These are phyloP conservation scores for Venustoraphidia nigricollis DNA, from an alignment of 2,888 invertebrate genomes.

Conservation along the genomic window DNA sequence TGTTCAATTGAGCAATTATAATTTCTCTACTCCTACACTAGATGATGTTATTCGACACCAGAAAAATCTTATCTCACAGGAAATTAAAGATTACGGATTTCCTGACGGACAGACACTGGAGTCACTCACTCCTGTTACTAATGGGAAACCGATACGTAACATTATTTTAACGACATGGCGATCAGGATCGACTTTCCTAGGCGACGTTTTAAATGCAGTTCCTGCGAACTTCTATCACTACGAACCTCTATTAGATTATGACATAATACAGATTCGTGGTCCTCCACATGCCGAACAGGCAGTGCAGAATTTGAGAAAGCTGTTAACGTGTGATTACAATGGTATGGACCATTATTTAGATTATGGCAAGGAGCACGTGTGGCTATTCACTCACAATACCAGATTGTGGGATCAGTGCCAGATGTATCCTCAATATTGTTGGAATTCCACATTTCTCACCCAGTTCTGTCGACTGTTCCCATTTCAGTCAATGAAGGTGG, in stretches of 20 bases:
- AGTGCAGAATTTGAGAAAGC: conserved; percentile 47
- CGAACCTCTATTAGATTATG: conserved; percentile 72
- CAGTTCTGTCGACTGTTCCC: conserved; percentile 72
- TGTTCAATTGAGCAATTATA: conserved; percentile 10
- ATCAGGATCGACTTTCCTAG: conserved; percentile 80
- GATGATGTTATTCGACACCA: conserved; percentile 40
- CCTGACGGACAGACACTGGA: conserved; percentile 42
- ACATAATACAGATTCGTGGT: conserved; percentile 66
- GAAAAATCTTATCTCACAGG: conserved; percentile 33
- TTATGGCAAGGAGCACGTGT: conserved; percentile 59
- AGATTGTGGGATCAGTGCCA: conserved; percentile 72
- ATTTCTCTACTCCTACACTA: conserved; percentile 27
- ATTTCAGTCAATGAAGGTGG: conserved; percentile 79
- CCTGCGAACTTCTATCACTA: conserved; percentile 84
- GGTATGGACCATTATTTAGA: conserved; percentile 60
- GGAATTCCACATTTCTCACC: conserved; percentile 53
- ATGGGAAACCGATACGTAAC: conserved; percentile 58
- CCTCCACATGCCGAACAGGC: conserved; percentile 53
- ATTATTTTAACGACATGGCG: conserved; percentile 80
- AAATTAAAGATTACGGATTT: conserved; percentile 45
- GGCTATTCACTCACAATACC: conserved; percentile 73
- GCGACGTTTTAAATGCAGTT: conserved; percentile 67
- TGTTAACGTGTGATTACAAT: conserved; percentile 63
- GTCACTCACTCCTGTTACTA: conserved; percentile 51
- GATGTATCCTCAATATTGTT: conserved; percentile 46